phyloP scores from a whole-genome alignment of 2,113 vertebrate species.

The Entomyzon cyanotis region DNA sequence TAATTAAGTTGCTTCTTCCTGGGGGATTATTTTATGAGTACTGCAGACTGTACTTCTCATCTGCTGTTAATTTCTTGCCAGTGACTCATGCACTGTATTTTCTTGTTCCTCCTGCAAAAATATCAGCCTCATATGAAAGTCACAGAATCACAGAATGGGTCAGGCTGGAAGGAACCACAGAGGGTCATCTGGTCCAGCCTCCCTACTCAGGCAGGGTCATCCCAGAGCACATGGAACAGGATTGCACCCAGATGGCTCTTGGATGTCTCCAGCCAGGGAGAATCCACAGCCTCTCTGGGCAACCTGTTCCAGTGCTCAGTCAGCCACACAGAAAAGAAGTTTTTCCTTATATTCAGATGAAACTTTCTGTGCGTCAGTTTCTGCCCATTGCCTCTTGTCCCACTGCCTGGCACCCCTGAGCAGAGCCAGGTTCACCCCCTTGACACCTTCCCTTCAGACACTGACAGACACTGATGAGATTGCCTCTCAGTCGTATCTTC shows the following conservation, averaged over 20 bases:
- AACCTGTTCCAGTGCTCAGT: background rate
- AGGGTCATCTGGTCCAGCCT: background rate
- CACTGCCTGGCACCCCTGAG: accelerated
- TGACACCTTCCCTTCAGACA: background rate
- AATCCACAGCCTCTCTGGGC: background rate
- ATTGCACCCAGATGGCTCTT: background rate
- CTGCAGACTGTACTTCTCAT: background rate
- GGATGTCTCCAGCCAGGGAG: background rate
- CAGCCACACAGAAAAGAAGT: background rate
- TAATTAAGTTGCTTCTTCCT: background rate
- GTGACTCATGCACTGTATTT: background rate
- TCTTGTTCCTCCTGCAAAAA: background rate
- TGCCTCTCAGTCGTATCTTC: background rate
- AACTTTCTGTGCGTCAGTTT: background rate
- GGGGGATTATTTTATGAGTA: background rate
- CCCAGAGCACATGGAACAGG: background rate
- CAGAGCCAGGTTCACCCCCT: background rate
- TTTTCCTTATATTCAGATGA: background rate
- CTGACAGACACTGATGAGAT: background rate
- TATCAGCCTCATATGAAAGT: background rate
- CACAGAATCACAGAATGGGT: background rate
- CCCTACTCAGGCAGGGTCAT: background rate
- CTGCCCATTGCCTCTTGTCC: background rate
- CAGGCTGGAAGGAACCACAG: background rate
- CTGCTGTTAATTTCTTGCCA: conserved; percentile 5